Evolutionary conservation across 1,140 invertebrate genomes (phyloP).

Genomic region (Drosophila pallidifrons): DNA sequence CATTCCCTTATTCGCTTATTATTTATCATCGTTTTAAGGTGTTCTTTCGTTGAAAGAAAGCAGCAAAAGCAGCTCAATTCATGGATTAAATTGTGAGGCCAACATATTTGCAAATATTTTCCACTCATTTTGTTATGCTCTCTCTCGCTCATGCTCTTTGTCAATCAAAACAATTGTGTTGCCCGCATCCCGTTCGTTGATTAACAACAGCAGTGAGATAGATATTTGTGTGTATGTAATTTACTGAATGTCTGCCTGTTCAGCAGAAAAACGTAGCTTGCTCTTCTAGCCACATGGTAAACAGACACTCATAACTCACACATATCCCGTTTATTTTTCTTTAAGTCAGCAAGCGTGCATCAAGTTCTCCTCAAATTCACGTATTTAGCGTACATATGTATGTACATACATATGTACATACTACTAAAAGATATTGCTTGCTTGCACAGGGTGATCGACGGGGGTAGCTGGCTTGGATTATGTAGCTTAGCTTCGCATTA

Average conservation of each 20-base stretch:
- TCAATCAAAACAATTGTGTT: constrained; percentile 1
- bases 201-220: constrained; percentile 16
- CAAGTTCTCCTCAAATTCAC: not conserved
- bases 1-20: constrained; percentile 45
- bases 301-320: constrained; percentile 9
- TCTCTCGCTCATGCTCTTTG: constrained; percentile 11
- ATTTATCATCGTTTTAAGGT: constrained; percentile 44
- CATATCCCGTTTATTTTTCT: not conserved
- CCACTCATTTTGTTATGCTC: constrained; percentile 1
- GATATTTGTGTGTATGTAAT: constrained; percentile 7
- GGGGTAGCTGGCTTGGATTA: not conserved
- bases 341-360: constrained; percentile 18
- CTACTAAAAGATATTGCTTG: not conserved
- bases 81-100: constrained; percentile 17
- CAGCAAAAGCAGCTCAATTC: not conserved
- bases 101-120: constrained; percentile 13
- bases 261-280: constrained; percentile 2
- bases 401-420: not conserved
- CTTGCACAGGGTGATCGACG: not conserved
- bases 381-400: not conserved
- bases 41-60: constrained; percentile 36
- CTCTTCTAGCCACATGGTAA: not conserved
- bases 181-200: constrained; percentile 2
- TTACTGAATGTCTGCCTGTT: constrained; percentile 19
- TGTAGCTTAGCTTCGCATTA: constrained; percentile 24